These are phyloP conservation scores for Andrena dorsata DNA, from an alignment of 2,888 invertebrate genomes.

Conservation along the genomic window DNA sequence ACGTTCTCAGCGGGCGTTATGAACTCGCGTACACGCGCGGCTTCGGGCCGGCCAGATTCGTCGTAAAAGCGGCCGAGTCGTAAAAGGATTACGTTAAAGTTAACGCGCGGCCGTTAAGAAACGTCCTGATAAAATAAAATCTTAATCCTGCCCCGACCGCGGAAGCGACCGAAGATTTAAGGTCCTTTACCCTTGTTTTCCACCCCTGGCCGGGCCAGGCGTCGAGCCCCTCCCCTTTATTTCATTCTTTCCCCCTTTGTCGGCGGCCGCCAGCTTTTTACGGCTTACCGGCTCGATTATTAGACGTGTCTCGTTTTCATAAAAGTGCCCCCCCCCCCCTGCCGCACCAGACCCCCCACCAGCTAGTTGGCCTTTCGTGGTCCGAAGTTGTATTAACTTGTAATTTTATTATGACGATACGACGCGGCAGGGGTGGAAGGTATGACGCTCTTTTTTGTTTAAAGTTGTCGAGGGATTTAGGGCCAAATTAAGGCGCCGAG, in stretches of 20 bases:
- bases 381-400: constrained; percentile 38
- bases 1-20: constrained; percentile 22
- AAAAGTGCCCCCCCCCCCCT: constrained; percentile 10
- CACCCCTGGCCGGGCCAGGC: constrained; percentile 31
- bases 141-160: constrained; percentile 72
- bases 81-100: constrained; percentile 79
- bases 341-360: background rate
- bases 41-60: constrained; percentile 69
- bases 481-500: constrained; percentile 11
- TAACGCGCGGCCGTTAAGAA: constrained; percentile 74
- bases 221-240: background rate
- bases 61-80: constrained; percentile 71
- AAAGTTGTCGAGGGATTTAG: constrained; percentile 10
- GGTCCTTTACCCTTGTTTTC: constrained; percentile 61
- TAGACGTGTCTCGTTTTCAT: constrained; percentile 64
- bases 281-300: constrained; percentile 62
- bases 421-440: background rate
- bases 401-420: constrained; percentile 44
- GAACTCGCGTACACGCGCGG: constrained; percentile 28
- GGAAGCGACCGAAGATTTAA: constrained; percentile 76
- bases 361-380: background rate
- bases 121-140: constrained; percentile 80
- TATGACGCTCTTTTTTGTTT: background rate
- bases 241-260: constrained; percentile 30
- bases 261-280: constrained; percentile 49